Evolutionary conservation across 2,797 vertebrate genomes (phyloP).

Genomic region (Trichosurus vulpecula): DNA sequence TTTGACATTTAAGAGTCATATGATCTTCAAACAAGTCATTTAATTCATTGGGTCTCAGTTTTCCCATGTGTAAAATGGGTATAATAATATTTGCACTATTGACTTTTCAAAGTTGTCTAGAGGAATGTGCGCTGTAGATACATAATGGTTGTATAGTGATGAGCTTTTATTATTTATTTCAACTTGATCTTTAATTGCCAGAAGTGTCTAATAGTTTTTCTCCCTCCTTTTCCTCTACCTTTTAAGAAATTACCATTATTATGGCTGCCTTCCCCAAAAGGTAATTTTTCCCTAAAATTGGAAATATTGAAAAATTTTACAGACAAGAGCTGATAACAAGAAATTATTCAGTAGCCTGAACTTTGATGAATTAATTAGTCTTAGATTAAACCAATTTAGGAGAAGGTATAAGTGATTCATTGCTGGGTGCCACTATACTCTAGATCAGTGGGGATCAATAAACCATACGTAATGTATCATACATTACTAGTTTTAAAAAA

Average conservation of each 20-base stretch:
- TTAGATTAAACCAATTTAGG: neutral
- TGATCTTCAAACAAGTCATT: neutral
- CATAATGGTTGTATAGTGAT: neutral
- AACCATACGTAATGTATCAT: neutral
- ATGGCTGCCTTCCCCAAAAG: neutral
- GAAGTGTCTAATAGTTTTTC: neutral
- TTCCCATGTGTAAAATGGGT: neutral
- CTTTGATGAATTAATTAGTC: neutral
- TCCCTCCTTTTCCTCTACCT: neutral
- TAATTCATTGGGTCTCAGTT: neutral
- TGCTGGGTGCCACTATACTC: neutral
- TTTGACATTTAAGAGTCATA: neutral
- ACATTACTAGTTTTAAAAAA: neutral
- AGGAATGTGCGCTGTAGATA: constrained; percentile 19
- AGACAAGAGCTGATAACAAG: neutral
- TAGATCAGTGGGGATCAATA: neutral
- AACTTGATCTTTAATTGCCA: neutral
- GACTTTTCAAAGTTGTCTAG: neutral
- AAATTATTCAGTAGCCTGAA: neutral
- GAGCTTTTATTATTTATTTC: neutral
- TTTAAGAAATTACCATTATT: neutral
- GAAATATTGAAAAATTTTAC: neutral
- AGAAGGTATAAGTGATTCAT: neutral
- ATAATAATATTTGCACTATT: neutral
- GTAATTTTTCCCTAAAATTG: neutral